Evolutionary conservation across 1,140 invertebrate species (phyloP), one percentile per base, ranked within the genome.

Genomic region (Pseudomyrmex pallidus): DNA sequence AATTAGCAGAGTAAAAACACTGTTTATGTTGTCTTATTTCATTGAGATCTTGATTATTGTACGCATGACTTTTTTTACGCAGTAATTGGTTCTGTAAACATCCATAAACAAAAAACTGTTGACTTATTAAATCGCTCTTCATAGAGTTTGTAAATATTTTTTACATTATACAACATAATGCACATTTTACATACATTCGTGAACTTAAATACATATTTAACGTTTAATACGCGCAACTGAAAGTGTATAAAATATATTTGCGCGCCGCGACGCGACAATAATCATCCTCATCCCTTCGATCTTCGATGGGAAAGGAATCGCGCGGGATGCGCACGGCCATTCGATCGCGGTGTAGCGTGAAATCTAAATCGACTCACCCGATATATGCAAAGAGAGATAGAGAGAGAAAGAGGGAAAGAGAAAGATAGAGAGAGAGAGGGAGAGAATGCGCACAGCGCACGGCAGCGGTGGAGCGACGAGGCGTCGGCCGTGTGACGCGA

Each of bases 401-500:
- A 25, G 25, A 25, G 25, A 25, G 25, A 25, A 3, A 25, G 3
- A 25, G 25, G 25, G 25, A 25, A 25, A 25, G 25, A 64, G 44
- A 22, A 22, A 56, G 50, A 54, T 12, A 61, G 17, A 48, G 13
- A 48, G 56, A 61, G 35, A n/a, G 59, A 63, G 50, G 46, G 13
- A 12, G 35, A 72, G 85, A 59, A 61, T 12, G 46, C 46, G 44
- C 22, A 61, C 83, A 86, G 86, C 17, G 62, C 59, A 50, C 57
- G 68, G 35, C 72, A 74, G 72, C 17, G 50, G 56, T 59, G 64
- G 83, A 77, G 90, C 85, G 87, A 84, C 86, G 89, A 92, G 92
- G 93, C 92, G 93, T 92, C 88, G 88, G 90, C 89, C 91, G 91
- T 93, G 90, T 92, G 93, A 94, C 92, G 92, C 90, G 92, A 93